Conservation (phyloP, 2,888 invertebrate species). For the Abscondita cerata region DNA sequence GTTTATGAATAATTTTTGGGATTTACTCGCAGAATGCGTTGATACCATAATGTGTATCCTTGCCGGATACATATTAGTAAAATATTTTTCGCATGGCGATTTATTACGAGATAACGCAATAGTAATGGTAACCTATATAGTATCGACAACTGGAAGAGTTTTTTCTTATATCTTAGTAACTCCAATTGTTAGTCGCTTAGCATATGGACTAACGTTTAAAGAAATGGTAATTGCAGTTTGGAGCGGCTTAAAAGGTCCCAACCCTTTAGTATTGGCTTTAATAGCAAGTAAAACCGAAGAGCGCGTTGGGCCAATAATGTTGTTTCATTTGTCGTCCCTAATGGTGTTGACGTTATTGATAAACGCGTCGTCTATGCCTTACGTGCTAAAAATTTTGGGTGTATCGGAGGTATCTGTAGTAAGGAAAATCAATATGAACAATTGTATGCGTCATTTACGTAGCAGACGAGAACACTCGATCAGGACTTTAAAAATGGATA, state of each 20-base stretch:
- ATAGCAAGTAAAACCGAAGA: background rate
- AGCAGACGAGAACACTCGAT: constrained; percentile 61
- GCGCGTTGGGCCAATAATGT: background rate
- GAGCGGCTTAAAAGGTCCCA: constrained; percentile 19
- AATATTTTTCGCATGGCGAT: background rate
- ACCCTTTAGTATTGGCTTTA: constrained; percentile 23
- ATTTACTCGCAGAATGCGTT: constrained; percentile 8
- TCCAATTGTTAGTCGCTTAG: constrained; percentile 26
- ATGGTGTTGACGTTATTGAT: constrained; percentile 23
- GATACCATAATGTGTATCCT: constrained; percentile 17
- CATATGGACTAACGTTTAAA: constrained; percentile 24
- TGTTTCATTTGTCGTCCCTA: constrained; percentile 23
- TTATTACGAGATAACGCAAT: constrained; percentile 6
- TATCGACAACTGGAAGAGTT: constrained; percentile 7
- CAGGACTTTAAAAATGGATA: constrained; percentile 67
- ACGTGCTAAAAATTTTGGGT: constrained; percentile 22
- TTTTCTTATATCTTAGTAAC: constrained; percentile 14
- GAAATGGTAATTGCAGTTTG: constrained; percentile 22
- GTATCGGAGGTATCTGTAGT: constrained; percentile 54
- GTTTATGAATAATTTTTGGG: constrained; percentile 21
- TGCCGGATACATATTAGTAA: constrained; percentile 6
- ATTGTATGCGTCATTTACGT: constrained; percentile 62
- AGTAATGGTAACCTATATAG: constrained; percentile 18
- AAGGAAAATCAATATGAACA: constrained; percentile 65
- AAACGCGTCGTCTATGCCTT: constrained; percentile 17